phyloP scores from a whole-genome alignment of 2,113 vertebrate species.

The Eulacestoma nigropectus region DNA sequence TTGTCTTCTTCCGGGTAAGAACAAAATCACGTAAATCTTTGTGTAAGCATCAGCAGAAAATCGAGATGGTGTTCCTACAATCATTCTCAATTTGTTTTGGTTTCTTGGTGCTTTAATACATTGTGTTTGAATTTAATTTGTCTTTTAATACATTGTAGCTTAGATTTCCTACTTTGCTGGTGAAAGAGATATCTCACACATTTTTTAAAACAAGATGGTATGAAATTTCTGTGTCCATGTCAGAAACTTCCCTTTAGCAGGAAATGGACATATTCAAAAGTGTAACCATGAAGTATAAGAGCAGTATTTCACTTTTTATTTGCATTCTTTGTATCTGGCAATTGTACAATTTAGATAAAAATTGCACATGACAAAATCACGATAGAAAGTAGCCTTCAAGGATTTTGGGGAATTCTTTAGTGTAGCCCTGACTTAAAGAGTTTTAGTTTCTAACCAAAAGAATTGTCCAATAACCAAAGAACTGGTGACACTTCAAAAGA shows the following conservation, averaged over 20 bases:
- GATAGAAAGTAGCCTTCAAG: background rate
- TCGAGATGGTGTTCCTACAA: background rate
- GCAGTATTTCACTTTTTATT: background rate
- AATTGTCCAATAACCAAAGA: background rate
- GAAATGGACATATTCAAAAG: background rate
- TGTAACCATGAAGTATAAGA: background rate
- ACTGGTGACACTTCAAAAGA: background rate
- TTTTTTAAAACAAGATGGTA: accelerated
- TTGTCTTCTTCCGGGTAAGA: background rate
- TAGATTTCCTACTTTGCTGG: background rate
- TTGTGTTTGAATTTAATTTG: background rate
- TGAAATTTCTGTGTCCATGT: background rate
- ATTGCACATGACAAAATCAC: background rate
- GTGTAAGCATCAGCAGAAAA: background rate
- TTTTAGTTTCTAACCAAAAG: background rate
- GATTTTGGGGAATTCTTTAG: background rate
- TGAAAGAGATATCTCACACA: background rate
- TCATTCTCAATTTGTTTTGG: background rate
- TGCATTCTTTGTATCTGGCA: background rate
- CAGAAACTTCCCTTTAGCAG: background rate
- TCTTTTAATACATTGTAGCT: background rate
- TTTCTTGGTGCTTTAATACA: background rate
- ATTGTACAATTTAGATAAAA: background rate
- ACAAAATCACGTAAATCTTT: background rate
- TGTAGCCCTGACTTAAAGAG: background rate